Percentiles rank a stretch among this genome's conserved stretches.
Evolutionary conservation across 2,113 vertebrate species (phyloP).

Genomic region (Alouatta palliata): DNA sequence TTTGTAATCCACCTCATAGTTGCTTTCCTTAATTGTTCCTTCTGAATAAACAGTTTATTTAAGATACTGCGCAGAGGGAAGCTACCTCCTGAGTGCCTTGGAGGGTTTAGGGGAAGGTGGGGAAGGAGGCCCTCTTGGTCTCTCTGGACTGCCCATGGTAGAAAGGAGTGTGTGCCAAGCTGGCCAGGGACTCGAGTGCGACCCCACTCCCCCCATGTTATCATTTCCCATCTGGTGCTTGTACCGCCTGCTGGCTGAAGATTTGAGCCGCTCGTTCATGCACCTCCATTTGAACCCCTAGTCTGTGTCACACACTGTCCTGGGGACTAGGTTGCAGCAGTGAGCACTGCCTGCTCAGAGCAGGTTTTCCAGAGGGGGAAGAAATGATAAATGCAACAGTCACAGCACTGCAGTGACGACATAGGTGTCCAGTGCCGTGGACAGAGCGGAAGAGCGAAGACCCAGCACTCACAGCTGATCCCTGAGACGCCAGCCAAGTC

Average conservation of each 20-base stretch:
- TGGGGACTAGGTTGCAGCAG: not conserved
- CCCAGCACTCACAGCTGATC: not conserved
- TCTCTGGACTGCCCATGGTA: not conserved
- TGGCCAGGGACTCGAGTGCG: conserved; percentile 82
- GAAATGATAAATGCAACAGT: not conserved
- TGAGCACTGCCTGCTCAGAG: not conserved
- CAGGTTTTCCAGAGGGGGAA: not conserved
- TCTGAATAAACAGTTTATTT: conserved; percentile 70
- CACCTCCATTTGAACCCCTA: not conserved
- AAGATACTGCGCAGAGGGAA: not conserved
- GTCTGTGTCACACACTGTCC: not conserved
- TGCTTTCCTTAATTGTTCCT: conserved; percentile 60
- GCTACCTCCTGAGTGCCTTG: not conserved
- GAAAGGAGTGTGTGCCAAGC: not conserved
- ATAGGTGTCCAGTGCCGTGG: not conserved
- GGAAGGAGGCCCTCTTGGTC: not conserved
- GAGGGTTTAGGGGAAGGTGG: not conserved
- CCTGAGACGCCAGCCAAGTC: not conserved
- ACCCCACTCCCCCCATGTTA: conserved; percentile 71
- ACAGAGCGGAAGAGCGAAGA: not conserved
- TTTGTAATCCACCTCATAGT: conserved; percentile 28
- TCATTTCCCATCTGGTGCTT: not conserved
- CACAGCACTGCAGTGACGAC: not conserved
- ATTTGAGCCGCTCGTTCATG: not conserved
- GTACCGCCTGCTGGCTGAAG: not conserved